Evolutionary conservation across 2,888 invertebrate species (phyloP).

Genomic region (Metalampra italica): DNA sequence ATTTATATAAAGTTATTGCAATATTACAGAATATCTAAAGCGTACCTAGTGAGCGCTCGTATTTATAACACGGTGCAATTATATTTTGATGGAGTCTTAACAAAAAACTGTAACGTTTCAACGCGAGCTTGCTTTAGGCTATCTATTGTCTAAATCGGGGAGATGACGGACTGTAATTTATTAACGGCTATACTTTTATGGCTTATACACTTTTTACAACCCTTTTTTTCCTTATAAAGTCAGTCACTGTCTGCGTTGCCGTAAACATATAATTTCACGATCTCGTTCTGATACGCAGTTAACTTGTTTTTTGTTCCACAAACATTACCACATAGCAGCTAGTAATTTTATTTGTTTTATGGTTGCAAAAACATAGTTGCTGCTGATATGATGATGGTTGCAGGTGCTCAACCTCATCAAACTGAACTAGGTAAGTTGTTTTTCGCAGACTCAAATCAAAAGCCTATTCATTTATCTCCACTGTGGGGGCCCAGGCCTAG

Average conservation of each 20-base stretch:
- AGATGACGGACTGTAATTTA: conserved; percentile 10
- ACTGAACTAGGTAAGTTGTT: too few species aligned
- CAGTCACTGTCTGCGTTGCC: background rate
- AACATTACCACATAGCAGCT: background rate
- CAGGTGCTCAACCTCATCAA: too few species aligned
- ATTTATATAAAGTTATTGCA: too few species aligned
- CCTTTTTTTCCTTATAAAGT: background rate
- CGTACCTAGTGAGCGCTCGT: background rate
- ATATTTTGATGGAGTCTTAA: conserved; percentile 1
- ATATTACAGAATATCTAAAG: too few species aligned
- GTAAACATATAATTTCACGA: conserved; percentile 8
- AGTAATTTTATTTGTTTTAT: background rate
- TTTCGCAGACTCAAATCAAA: too few species aligned
- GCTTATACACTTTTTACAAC: background rate
- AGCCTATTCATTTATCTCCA: too few species aligned
- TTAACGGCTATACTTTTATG: background rate
- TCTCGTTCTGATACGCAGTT: conserved; percentile 3
- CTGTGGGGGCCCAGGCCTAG: too few species aligned
- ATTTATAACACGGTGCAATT: conserved; percentile 5
- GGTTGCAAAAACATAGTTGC: background rate
- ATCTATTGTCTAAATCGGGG: conserved; percentile 16
- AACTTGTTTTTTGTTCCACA: conserved; percentile 1
- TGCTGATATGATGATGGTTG: too few species aligned
- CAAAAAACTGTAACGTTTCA: conserved; percentile 13
- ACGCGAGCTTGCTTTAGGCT: conserved; percentile 6